Evolutionary conservation across 2,888 invertebrate species (phyloP).

Genomic region (Pachliopta kotzebuea): DNA sequence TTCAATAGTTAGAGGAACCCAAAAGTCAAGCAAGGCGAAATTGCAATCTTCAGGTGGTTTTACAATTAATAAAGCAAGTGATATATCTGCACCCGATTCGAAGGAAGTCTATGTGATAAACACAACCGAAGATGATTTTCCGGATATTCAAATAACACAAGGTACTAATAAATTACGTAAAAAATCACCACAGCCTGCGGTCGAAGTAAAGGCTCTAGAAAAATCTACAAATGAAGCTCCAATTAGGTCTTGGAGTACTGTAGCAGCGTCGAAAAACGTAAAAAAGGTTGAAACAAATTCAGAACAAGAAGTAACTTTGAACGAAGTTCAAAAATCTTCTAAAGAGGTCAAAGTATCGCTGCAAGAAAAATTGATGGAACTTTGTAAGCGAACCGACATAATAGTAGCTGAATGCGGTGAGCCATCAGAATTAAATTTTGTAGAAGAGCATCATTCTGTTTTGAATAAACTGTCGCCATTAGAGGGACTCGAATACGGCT

Average conservation of each 20-base stretch:
- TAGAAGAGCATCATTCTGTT: conserved; percentile 70
- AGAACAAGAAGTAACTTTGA: conserved; percentile 29
- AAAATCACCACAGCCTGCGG: conserved; percentile 55
- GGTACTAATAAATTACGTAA: conserved; percentile 54
- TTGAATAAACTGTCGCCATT: conserved; percentile 63
- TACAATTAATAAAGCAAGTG: conserved; percentile 53
- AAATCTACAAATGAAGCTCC: conserved; percentile 50
- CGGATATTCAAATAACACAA: conserved; percentile 71
- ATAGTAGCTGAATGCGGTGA: conserved; percentile 73
- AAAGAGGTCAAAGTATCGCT: conserved; percentile 46
- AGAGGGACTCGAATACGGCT: conserved; percentile 63
- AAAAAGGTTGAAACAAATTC: conserved; percentile 42
- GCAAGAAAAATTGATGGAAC: conserved; percentile 65
- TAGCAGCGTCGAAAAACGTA: conserved; percentile 63
- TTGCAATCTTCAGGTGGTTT: conserved; percentile 52
- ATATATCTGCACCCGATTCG: conserved; percentile 47
- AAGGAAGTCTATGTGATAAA: conserved; percentile 73
- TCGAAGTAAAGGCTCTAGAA: conserved; percentile 40
- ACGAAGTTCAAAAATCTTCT: conserved; percentile 44
- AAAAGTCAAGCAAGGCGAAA: conserved; percentile 58
- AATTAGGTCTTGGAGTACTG: conserved; percentile 78
- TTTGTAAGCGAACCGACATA: conserved; percentile 72
- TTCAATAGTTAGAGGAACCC: conserved; percentile 42
- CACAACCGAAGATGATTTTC: conserved; percentile 68
- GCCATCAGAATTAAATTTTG: conserved; percentile 66